A percentile compares a stretch with the other conserved stretches of the same genome.
Evolutionary conservation across 2,113 vertebrate genomes (phyloP).

Genomic region (Menura novaehollandiae): DNA sequence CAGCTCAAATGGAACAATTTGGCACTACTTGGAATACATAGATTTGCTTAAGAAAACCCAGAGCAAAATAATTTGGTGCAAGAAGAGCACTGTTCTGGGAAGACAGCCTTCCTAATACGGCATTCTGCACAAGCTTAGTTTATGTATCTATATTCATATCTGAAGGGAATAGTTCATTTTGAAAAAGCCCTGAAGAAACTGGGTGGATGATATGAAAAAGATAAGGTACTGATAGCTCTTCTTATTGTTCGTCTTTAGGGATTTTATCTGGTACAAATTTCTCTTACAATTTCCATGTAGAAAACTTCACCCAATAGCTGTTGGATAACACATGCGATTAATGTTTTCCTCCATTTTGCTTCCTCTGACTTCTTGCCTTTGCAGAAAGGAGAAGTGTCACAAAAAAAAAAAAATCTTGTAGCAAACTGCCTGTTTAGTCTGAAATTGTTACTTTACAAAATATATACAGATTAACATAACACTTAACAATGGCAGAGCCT

Average conservation of each 20-base stretch:
- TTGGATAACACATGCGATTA: neutral
- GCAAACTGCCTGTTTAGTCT: neutral
- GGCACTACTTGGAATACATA: neutral
- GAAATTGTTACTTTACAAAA: neutral
- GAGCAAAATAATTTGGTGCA: neutral
- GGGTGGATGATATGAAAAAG: neutral
- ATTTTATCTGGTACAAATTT: neutral
- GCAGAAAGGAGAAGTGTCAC: neutral
- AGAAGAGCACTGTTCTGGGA: neutral
- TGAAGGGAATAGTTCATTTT: neutral
- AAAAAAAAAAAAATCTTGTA: neutral
- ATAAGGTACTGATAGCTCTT: neutral
- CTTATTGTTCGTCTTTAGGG: neutral
- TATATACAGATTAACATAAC: neutral
- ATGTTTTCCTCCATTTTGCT: neutral
- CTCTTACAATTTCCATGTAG: neutral
- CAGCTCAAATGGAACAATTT: neutral
- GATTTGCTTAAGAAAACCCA: neutral
- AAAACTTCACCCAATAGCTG: neutral
- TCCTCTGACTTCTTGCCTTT: neutral
- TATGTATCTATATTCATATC: neutral
- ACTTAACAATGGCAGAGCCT: neutral
- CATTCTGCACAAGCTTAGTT: neutral
- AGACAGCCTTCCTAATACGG: neutral
- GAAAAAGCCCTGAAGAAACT: neutral